phyloP scores from a whole-genome alignment of 2,888 invertebrate genomes.

The Chymomyza amoena region DNA sequence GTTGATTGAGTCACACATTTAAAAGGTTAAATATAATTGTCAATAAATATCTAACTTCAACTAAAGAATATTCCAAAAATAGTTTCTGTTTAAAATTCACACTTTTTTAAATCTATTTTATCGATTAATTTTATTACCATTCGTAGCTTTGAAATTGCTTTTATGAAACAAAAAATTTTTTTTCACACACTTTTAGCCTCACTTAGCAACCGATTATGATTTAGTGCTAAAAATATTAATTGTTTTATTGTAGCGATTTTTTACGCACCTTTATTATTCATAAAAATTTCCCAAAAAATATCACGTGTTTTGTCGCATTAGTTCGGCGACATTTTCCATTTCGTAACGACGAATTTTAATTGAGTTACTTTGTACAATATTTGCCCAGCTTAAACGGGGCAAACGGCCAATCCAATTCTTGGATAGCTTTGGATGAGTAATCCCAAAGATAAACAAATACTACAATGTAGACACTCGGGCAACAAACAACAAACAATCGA shows the following conservation, averaged over 20 bases:
- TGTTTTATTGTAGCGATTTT: neutral
- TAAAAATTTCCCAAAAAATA: neutral
- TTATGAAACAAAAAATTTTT: too few species aligned
- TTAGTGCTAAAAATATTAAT: too few species aligned
- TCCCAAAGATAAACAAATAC: constrained; percentile 47
- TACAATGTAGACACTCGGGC: neutral
- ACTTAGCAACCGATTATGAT: too few species aligned
- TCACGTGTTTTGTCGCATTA: neutral
- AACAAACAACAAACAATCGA: neutral
- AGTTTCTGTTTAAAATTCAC: too few species aligned
- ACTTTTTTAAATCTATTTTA: too few species aligned
- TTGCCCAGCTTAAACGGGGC: neutral
- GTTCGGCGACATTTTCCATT: neutral
- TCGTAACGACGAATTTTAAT: neutral
- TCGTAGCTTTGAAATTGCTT: too few species aligned
- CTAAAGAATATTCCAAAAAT: too few species aligned
- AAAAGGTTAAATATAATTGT: too few species aligned
- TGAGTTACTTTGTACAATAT: neutral
- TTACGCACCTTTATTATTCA: neutral
- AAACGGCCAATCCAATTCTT: neutral
- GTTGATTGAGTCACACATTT: too few species aligned
- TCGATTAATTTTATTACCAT: too few species aligned
- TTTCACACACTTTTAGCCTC: too few species aligned
- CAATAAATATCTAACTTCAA: too few species aligned
- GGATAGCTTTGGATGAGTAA: constrained; percentile 46